These are phyloP conservation scores for Eudyptes chrysolophus DNA, from an alignment of 2,113 vertebrate species.

Conservation along the genomic window DNA sequence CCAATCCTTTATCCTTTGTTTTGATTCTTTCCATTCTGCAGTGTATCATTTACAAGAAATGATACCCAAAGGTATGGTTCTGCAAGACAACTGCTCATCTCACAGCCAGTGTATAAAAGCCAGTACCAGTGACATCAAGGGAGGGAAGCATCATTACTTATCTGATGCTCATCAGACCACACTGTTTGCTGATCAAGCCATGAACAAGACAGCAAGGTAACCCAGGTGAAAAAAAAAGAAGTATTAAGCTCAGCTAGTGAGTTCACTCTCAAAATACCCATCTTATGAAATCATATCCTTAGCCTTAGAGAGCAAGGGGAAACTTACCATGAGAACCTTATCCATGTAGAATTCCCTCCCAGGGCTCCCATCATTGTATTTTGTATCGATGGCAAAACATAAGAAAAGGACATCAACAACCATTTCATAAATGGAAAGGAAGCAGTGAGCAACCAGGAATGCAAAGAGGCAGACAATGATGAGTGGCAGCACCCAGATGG, in stretches of 20 bases:
- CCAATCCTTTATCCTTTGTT: neutral
- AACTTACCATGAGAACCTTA: constrained; percentile 95
- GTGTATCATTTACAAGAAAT: neutral
- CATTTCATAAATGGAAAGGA: constrained; percentile 98
- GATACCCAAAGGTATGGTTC: neutral
- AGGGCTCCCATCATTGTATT: constrained; percentile 95
- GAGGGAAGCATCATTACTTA: neutral
- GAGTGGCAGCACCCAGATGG: constrained; percentile 94
- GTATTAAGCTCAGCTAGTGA: neutral
- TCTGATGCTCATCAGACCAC: neutral
- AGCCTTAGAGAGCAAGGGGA: neutral
- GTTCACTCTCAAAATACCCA: neutral
- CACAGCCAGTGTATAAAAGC: neutral
- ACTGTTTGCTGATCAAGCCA: neutral
- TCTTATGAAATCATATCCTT: neutral
- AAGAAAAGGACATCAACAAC: constrained; percentile 98
- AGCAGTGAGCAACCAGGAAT: constrained; percentile 97
- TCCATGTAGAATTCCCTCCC: constrained; percentile 98
- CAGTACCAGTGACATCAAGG: neutral
- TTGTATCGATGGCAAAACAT: constrained; percentile 97
- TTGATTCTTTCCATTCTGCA: neutral
- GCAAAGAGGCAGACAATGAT: constrained; percentile 95
- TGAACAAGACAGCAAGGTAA: neutral
- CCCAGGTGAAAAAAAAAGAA: neutral
- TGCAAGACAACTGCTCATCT: neutral